Evolutionary conservation across 1,140 invertebrate genomes (phyloP).

Genomic region (Anthonomus grandis): DNA sequence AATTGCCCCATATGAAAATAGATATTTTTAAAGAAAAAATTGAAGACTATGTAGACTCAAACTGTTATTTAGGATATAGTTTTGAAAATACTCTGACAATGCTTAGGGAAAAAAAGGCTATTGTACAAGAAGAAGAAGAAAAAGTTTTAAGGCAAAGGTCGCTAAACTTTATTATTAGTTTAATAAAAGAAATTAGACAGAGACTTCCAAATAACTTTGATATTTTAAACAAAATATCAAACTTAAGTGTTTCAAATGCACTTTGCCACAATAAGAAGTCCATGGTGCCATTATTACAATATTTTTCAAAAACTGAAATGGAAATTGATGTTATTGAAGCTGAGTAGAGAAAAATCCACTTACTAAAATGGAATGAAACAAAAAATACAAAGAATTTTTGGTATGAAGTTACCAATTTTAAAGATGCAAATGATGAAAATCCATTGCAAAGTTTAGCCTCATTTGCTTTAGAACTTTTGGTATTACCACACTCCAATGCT

Average conservation of each 20-base stretch:
- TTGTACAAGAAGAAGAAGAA: not conserved
- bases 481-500: too few relatives aligned
- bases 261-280: not conserved
- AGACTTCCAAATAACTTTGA: not conserved
- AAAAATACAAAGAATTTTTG: too few relatives aligned
- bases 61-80: slow-evolving; percentile 13
- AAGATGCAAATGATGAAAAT: too few relatives aligned
- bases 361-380: slow-evolving; percentile 1
- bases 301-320: not conserved
- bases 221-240: not conserved
- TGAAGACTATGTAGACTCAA: slow-evolving; percentile 15
- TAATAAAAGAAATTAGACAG: not conserved
- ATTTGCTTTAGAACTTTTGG: too few relatives aligned
- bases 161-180: not conserved
- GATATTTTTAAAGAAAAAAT: slow-evolving; percentile 12
- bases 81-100: too few relatives aligned
- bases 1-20: not conserved
- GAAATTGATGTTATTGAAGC: not conserved
- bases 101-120: not conserved
- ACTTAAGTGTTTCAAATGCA: not conserved
- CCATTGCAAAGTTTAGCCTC: too few relatives aligned
- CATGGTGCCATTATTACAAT: not conserved
- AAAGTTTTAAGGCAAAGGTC: not conserved
- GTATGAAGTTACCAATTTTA: too few relatives aligned
- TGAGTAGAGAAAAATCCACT: not conserved